Conservation (phyloP, 2,113 vertebrate genomes). For the Falco punctatus region DNA sequence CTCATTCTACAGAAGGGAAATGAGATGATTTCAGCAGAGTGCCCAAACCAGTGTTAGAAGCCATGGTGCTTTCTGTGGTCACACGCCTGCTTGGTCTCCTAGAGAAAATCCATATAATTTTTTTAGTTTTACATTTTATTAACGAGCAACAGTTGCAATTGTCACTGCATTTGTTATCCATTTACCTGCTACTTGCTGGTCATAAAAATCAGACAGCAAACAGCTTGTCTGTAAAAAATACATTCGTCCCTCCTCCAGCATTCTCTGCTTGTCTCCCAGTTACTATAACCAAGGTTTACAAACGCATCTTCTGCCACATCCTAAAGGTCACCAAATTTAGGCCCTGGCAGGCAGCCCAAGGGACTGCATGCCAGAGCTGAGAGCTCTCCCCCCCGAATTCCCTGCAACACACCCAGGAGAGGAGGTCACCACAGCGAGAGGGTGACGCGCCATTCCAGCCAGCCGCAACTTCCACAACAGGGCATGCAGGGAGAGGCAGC, state of each 20-base stretch:
- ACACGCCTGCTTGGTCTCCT: fast-evolving
- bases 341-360: conserved; percentile 42
- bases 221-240: conserved; percentile 4
- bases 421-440: conserved; percentile 13
- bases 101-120: background rate
- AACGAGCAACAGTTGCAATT: background rate
- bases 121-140: background rate
- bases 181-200: background rate
- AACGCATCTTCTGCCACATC: conserved; percentile 34
- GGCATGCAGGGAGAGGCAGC: conserved; percentile 33
- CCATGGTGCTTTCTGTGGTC: fast-evolving
- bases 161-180: background rate
- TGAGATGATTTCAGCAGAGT: background rate
- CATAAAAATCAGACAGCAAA: conserved; percentile 2
- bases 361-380: background rate
- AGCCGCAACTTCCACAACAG: conserved; percentile 59
- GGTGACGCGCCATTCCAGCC: background rate
- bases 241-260: background rate
- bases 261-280: conserved; percentile 6
- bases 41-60: fast-evolving
- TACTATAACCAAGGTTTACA: conserved; percentile 51
- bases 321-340: conserved; percentile 64
- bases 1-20: background rate
- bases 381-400: conserved; percentile 29
- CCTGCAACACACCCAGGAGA: conserved; percentile 21